Base-by-base conservation (phyloP, 2,113 vertebrate genomes). In the Axis porcinus region DNA sequence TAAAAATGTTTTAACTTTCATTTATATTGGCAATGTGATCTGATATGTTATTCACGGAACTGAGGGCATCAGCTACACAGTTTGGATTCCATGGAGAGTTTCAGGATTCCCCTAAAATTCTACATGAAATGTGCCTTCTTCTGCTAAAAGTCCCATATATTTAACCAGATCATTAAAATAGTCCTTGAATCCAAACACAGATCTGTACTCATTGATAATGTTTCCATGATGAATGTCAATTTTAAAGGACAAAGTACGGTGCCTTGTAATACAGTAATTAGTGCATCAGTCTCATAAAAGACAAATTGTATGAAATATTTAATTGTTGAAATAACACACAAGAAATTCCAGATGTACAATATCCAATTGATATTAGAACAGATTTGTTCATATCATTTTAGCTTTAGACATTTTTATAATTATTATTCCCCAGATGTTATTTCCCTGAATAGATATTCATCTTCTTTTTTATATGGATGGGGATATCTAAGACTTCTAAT, bases 161-260 rank as follows among this genome's bases (percentile, higher is more conserved):
- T 91, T 85, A 86, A 89, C 25, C 45, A 82, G 21, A 86, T 91
- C 64, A 25, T 55, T 62, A 82, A 88, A 94, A 90, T 25, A 94
- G 19, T 15, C 45, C 50, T 85, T 70, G 3, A 89, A 74, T 74
- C 82, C 79, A 91, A 85, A 89, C 40, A 83, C 17, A 91, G 7
- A 50, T 78, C 43, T 92, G 5, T 43, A 74, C 19, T 76, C 81
- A 62, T 12, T 17, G 2, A 95, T 92, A 97, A 89, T 94, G 94
- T 98, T 11, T 0, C 81, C 94, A 93, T 83, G 92, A 52, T 33
- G 9, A 91, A 74, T 55, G 64, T 97, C 97, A 96, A 98, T 97
- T 98, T 98, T 98, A 98, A 97, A 98, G 97, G 94, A 54, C 67
- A 98, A 97, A 62, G 43, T 94, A 25, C 14, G 70, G 27, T 43